A percentile compares a stretch with the other conserved stretches of the same genome.
These are phyloP conservation scores for Drosophila subobscura DNA, from an alignment of 1,140 invertebrate species.

Conservation along the genomic window DNA sequence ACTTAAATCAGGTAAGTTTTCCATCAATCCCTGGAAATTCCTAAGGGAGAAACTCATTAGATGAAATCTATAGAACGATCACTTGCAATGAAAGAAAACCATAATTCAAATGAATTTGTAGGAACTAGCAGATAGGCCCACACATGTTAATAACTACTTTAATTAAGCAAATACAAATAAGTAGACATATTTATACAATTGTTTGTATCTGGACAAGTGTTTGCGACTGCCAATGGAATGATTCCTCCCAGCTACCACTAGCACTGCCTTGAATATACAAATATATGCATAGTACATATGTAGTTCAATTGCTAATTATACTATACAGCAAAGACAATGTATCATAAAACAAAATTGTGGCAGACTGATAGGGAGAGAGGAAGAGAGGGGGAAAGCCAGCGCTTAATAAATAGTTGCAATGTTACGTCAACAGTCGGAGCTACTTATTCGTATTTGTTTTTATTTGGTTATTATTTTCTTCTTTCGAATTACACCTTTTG, in stretches of 20 bases:
- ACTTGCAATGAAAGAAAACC: too few species aligned
- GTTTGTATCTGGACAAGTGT: conserved; percentile 6
- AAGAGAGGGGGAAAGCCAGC: conserved; percentile 9
- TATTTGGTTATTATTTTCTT: conserved; percentile 24
- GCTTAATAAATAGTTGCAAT: conserved; percentile 45
- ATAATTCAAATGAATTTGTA: too few species aligned
- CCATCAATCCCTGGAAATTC: too few species aligned
- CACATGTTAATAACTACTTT: too few species aligned
- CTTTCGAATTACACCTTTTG: conserved; percentile 1
- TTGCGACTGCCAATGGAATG: too few species aligned
- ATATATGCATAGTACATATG: background rate
- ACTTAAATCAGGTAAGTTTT: conserved; percentile 66
- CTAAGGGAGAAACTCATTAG: too few species aligned
- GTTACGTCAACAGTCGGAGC: conserved; percentile 39
- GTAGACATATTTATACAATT: conserved; percentile 36
- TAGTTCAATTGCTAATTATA: conserved; percentile 50
- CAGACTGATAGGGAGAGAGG: conserved; percentile 17
- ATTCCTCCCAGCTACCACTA: too few species aligned
- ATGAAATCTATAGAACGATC: too few species aligned
- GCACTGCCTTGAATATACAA: conserved; percentile 25
- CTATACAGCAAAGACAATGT: conserved; percentile 23
- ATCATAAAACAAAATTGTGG: conserved; percentile 41
- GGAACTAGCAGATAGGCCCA: too few species aligned
- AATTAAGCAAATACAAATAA: too few species aligned
- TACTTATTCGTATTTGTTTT: background rate